Evolutionary conservation across 2,797 vertebrate genomes (phyloP).

Genomic region (Sebastes jordani): DNA sequence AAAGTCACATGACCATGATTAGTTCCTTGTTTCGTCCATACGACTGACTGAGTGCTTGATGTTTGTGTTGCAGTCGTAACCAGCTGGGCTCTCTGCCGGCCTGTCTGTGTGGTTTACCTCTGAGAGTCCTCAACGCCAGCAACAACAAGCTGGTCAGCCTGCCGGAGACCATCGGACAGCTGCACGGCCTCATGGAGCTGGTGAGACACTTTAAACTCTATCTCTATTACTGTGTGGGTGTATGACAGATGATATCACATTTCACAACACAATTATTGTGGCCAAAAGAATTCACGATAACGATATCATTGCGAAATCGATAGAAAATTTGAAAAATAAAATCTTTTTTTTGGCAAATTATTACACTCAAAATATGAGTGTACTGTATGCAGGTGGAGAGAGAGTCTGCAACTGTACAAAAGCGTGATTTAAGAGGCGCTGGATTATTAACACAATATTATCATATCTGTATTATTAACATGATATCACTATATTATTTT

Average conservation of each 20-base stretch:
- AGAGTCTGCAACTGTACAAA: too few relatives aligned
- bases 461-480: too few relatives aligned
- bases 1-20: not conserved
- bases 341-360: too few relatives aligned
- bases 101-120: slow-evolving; percentile 92
- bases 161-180: slow-evolving; percentile 92
- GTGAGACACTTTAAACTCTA: slow-evolving; percentile 66
- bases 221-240: not conserved
- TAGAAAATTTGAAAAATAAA: too few relatives aligned
- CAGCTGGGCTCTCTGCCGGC: slow-evolving; percentile 91
- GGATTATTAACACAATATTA: too few relatives aligned
- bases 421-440: too few relatives aligned
- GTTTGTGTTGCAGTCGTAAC: slow-evolving; percentile 88
- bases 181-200: slow-evolving; percentile 95
- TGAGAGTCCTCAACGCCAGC: slow-evolving; percentile 95
- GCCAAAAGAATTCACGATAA: too few relatives aligned
- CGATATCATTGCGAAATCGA: too few relatives aligned
- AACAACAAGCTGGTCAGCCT: slow-evolving; percentile 96
- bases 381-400: too few relatives aligned
- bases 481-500: too few relatives aligned
- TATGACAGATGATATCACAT: not conserved
- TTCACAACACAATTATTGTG: too few relatives aligned
- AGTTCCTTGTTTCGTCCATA: not conserved
- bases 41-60: not conserved
- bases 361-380: too few relatives aligned